Evolutionary conservation across 2,888 invertebrate genomes (phyloP), one percentile per base, ranked within the genome.

Genomic region (Myopa tessellatipennis): DNA sequence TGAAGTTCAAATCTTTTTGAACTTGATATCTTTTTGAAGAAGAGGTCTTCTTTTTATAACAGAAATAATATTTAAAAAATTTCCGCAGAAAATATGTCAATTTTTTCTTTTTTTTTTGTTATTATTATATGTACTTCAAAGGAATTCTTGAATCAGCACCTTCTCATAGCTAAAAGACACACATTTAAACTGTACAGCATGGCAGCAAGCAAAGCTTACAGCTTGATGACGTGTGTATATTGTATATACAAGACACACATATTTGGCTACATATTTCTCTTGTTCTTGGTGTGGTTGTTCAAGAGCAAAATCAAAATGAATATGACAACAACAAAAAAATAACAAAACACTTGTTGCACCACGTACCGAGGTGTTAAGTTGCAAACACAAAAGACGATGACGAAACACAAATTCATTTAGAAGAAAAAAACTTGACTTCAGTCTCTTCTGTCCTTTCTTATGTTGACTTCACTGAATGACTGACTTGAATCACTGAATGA

Each of bases 291-390:
- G 36, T 36, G 36, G 14, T 7, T 26, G 65, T 65, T 65, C 36
- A 65, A 65, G 65, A 65, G 38, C 14, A 65, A 12, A 38, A 65
- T 5, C 36, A 65, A 26, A 65, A 65, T 45, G 45, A 65, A 38
- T 16, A 65, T 7, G 16, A 65, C 34, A 34, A 65, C 18, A 65
- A 65, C 38, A 40, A 40, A n/a, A 70, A 55, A 18, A 45, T 10
- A 52, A 68, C 4, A n/a, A 26, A 71, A 40, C 40, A 67, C 74
- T 68, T 75, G 68, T 69, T 68, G 75, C 75, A 75, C 69, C 75
- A 75, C 75, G 69, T 69, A 65, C 69, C 40, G 75, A 75, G 75
- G 75, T 75, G 75, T 75, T 75, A 60, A 60, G 45, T 75, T 75
- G 75, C 75, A 75, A 63, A 52, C 34, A 74, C 74, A 63, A 74